A percentile compares a stretch with the other conserved stretches of the same genome.
These are phyloP conservation scores for Ruditapes philippinarum DNA, from an alignment of 1,140 invertebrate genomes.

Conservation along the genomic window DNA sequence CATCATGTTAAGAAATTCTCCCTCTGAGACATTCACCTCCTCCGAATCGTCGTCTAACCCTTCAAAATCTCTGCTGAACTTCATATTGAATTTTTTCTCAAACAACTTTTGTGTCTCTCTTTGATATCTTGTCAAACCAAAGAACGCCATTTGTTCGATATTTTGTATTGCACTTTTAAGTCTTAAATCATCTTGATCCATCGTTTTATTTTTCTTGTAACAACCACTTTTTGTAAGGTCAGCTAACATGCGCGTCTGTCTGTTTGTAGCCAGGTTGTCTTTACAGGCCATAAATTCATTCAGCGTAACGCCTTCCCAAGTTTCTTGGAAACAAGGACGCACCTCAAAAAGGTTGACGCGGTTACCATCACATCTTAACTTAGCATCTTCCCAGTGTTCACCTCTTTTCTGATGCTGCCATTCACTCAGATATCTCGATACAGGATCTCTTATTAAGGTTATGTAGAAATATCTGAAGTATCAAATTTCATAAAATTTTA, in stretches of 20 bases:
- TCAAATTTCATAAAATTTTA: neutral
- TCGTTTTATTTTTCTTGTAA: conserved; percentile 92
- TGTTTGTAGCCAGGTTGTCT: conserved; percentile 97
- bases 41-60: neutral
- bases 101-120: conserved; percentile 97
- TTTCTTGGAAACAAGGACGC: conserved; percentile 87
- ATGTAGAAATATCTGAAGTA: conserved; percentile 95
- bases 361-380: conserved; percentile 88
- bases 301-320: conserved; percentile 90
- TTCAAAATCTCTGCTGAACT: conserved; percentile 79
- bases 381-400: conserved; percentile 93
- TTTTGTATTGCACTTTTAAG: conserved; percentile 97
- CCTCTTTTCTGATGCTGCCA: conserved; percentile 97
- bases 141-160: conserved; percentile 97
- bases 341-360: conserved; percentile 90
- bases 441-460: conserved; percentile 96
- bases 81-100: conserved; percentile 97
- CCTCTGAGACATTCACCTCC: conserved; percentile 35
- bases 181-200: conserved; percentile 92
- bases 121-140: conserved; percentile 98
- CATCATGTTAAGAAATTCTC: conserved; percentile 52
- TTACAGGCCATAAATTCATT: conserved; percentile 95
- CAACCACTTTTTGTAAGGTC: conserved; percentile 95
- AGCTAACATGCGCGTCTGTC: conserved; percentile 98
- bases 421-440: conserved; percentile 95